These are phyloP conservation scores for Champsocephalus gunnari DNA, from an alignment of 2,797 vertebrate genomes.

Conservation along the genomic window DNA sequence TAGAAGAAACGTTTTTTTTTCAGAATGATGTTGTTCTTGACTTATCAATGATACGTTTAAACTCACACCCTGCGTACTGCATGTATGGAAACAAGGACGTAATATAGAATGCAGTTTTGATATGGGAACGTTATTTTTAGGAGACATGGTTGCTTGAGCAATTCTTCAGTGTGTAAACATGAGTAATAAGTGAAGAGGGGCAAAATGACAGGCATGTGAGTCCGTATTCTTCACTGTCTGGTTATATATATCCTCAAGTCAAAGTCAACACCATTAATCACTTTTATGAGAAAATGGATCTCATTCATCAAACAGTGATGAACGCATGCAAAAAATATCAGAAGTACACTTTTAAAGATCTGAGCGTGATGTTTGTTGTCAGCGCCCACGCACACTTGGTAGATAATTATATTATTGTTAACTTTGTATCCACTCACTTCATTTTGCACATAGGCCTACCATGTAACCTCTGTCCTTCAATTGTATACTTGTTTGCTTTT, in stretches of 20 bases:
- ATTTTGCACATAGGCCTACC: not conserved
- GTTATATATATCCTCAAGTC: conserved; percentile 30
- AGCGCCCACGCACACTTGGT: not conserved
- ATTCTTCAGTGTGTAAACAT: not conserved
- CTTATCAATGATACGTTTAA: too few species aligned
- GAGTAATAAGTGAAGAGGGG: conserved; percentile 11
- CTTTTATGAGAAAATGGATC: conserved; percentile 27
- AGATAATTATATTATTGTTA: not conserved
- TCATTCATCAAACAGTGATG: conserved; percentile 54
- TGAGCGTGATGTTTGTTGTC: not conserved
- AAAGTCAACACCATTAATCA: conserved; percentile 54
- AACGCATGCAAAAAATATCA: not conserved
- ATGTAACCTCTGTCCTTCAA: not conserved
- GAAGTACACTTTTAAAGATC: not conserved
- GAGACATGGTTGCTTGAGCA: not conserved
- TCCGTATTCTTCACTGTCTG: conserved; percentile 33
- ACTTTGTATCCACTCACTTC: not conserved
- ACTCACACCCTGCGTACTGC: too few species aligned
- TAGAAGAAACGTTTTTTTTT: too few species aligned
- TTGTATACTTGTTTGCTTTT: not conserved
- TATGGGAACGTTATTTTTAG: too few species aligned
- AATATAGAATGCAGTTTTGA: too few species aligned
- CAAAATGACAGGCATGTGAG: conserved; percentile 9
- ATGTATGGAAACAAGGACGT: too few species aligned
- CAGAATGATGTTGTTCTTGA: too few species aligned